A percentile compares a stretch with the other conserved stretches of the same genome.
phyloP scores from a whole-genome alignment of 2,113 vertebrate species.

The Gopherus flavomarginatus region DNA sequence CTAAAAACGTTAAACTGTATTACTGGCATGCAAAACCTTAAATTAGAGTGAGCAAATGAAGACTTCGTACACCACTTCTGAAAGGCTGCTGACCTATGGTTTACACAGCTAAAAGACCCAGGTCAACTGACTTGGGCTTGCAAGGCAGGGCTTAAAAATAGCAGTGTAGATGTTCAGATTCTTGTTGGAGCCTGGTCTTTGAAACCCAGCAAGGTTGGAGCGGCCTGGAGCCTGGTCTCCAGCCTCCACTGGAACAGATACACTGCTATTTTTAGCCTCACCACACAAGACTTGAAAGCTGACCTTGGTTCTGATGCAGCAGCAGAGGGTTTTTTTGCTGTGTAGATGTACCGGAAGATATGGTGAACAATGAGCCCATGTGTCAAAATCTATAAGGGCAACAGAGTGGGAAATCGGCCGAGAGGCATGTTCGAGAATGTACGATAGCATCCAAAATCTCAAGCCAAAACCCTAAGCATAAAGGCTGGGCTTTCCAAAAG shows the following conservation, averaged over 20 bases:
- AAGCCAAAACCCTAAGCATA: neutral
- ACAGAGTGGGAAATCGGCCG: neutral
- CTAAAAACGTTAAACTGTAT: too few species aligned
- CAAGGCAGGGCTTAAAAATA: too few species aligned
- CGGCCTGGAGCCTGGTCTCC: too few species aligned
- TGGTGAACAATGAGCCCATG: neutral
- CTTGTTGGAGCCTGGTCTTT: neutral
- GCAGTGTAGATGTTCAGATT: neutral
- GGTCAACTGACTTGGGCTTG: too few species aligned
- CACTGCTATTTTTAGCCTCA: neutral
- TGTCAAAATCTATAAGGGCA: neutral
- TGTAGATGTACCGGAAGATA: rapidly evolving
- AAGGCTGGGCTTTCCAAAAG: neutral
- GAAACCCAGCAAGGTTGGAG: neutral
- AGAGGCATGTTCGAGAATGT: neutral
- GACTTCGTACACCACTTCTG: too few species aligned
- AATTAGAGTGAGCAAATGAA: too few species aligned
- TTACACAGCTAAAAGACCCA: too few species aligned
- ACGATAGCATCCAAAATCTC: neutral
- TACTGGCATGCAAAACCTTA: too few species aligned
- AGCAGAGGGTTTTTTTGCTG: neutral
- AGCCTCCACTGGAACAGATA: neutral
- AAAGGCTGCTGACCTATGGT: too few species aligned
- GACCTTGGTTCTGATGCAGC: neutral
- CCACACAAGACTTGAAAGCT: neutral